Evolutionary conservation across 2,888 invertebrate genomes (phyloP).

Genomic region (Sminthurides aquaticus): DNA sequence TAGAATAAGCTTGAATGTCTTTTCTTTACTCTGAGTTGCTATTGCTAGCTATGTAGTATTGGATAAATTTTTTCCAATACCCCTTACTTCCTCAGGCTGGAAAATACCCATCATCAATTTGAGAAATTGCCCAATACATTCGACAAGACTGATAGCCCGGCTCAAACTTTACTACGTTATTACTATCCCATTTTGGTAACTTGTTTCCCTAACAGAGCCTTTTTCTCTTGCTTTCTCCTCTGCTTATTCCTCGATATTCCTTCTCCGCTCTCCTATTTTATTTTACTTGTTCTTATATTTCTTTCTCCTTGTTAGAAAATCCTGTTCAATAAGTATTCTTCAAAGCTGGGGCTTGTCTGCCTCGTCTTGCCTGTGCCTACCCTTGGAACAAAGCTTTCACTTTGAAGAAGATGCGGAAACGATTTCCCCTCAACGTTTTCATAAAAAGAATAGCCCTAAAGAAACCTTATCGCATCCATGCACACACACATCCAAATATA

Average conservation of each 20-base stretch:
- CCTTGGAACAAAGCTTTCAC: neutral
- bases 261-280: too few species aligned
- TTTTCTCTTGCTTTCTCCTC: conserved; percentile 13
- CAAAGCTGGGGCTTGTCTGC: too few species aligned
- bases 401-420: neutral
- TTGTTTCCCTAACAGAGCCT: conserved; percentile 13
- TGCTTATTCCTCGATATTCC: too few species aligned
- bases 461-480: neutral
- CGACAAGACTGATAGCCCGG: conserved; percentile 12
- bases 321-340: neutral
- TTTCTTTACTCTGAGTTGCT: neutral
- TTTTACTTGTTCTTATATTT: neutral
- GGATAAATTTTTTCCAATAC: conserved; percentile 7
- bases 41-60: neutral
- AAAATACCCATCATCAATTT: conserved; percentile 35
- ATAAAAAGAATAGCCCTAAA: neutral
- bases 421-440: neutral
- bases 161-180: conserved; percentile 10
- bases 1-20: conserved; percentile 18
- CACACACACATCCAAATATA: neutral
- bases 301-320: conserved; percentile 5
- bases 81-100: conserved; percentile 11
- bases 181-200: neutral
- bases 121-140: conserved; percentile 33
- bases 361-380: neutral